Conservation (phyloP, 2,113 vertebrate species). For the Rhinogobius similis region DNA sequence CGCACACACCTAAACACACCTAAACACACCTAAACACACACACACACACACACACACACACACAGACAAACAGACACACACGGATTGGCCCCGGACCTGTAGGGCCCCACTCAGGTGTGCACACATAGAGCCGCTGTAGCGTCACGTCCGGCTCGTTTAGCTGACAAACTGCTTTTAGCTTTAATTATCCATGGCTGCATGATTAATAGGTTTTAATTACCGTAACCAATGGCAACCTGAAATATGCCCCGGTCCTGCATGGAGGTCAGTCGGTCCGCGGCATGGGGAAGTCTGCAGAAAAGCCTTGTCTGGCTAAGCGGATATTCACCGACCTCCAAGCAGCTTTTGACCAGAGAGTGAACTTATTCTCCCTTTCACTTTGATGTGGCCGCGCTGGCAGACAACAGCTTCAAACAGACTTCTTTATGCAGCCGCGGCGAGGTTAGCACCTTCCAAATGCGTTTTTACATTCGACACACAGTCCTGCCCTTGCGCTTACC, state of each 20-base stretch:
- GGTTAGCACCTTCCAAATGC: slow-evolving; percentile 34
- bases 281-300: slow-evolving; percentile 11
- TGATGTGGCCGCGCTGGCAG: slow-evolving; percentile 25
- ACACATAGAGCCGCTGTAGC: slow-evolving; percentile 38
- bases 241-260: slow-evolving; percentile 50
- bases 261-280: slow-evolving; percentile 52
- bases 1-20: slow-evolving; percentile 11
- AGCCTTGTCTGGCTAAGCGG: slow-evolving; percentile 2
- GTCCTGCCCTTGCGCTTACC: slow-evolving; percentile 15
- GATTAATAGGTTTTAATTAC: slow-evolving; percentile 77
- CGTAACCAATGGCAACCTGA: slow-evolving; percentile 62
- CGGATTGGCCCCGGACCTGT: neutral
- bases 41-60: slow-evolving; percentile 10
- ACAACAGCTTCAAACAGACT: slow-evolving; percentile 54
- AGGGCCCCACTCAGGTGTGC: slow-evolving; percentile 6
- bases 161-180: slow-evolving; percentile 70
- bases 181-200: slow-evolving; percentile 68
- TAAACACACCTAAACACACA: neutral
- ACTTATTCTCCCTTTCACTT: slow-evolving; percentile 31
- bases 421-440: slow-evolving; percentile 27
- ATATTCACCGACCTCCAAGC: slow-evolving; percentile 18
- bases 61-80: slow-evolving; percentile 6
- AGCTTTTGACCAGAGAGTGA: slow-evolving; percentile 52
- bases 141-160: slow-evolving; percentile 63
- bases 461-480: slow-evolving; percentile 23